Evolutionary conservation across 2,797 vertebrate genomes (phyloP), one percentile per base, ranked within the genome.

Genomic region (Apodemus agrarius): DNA sequence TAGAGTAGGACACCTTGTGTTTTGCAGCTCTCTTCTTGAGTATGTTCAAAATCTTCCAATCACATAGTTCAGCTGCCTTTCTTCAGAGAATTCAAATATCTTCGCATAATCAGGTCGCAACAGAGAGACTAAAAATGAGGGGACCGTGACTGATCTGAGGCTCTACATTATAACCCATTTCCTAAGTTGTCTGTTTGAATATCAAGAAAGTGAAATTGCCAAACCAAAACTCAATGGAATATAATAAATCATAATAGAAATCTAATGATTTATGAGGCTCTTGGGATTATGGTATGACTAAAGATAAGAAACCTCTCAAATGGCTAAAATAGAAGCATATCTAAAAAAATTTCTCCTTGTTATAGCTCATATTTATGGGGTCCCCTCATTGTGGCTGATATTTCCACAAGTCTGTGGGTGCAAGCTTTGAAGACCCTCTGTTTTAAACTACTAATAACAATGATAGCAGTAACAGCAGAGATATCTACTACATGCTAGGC

Each of bases 21-120:
- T 96, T 96, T 96, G 74, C 61, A 76, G 72, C 88, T 61, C 24
- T 94, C 57, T 94, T 97, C 76, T 90, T 96, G 37, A 95, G 40
- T 24, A 43, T 54, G 54, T 87, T 79, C 34, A 40, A 97, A 95
- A 76, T 49, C 43, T 96, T 95, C 74, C 29, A 88, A 86, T 85
- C 34, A 83, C 17, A 63, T 85, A 91, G 93, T 94, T 72, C 72
- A 72, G 29, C 91, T 84, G 37, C 46, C 54, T 92, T 90, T 92
- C 84, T 92, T 96, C 54, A 96, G 93, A 76, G 75, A 95, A 90
- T 59, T 85, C 49, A 13, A 89, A 17, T 89, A 46, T 94, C 83
- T 81, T 91, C 85, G 54, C 49, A 31, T 79, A 92, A 54, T 40
- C 85, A 22, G 76, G 61, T n/a, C 87, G 75, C 3, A 61, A 54